Conservation (phyloP, 1,140 invertebrate genomes). For the Diabrotica undecimpunctata region DNA sequence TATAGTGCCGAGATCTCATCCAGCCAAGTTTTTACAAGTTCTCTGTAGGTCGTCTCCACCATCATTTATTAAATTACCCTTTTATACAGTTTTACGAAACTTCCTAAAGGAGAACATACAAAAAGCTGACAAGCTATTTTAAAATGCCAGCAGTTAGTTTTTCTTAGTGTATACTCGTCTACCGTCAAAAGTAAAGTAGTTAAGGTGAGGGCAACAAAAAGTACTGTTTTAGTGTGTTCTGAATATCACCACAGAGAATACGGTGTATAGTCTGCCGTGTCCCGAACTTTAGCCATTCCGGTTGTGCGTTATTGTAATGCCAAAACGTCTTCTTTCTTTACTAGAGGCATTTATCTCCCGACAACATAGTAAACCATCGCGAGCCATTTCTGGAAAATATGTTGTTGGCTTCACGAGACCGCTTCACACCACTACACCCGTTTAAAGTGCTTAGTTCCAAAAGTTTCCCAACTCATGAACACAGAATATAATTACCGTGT, state of each 20-base stretch:
- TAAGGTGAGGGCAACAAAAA: not conserved
- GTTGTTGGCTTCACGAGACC: slow-evolving; percentile 5
- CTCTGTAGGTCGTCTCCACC: too few relatives aligned
- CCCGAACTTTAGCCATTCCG: slow-evolving; percentile 42
- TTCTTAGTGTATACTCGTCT: not conserved
- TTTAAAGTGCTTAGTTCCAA: slow-evolving; percentile 5
- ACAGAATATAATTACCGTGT: slow-evolving; percentile 9
- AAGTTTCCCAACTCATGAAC: slow-evolving; percentile 14
- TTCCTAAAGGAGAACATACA: slow-evolving; percentile 5
- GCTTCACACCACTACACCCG: slow-evolving; percentile 7
- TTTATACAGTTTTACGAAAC: too few relatives aligned
- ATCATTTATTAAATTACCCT: too few relatives aligned
- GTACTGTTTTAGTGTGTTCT: slow-evolving; percentile 2
- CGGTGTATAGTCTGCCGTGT: slow-evolving; percentile 32
- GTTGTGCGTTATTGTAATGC: slow-evolving; percentile 39
- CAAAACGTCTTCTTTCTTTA: slow-evolving; percentile 39
- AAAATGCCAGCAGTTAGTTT: slow-evolving; percentile 4
- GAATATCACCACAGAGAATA: slow-evolving; percentile 1
- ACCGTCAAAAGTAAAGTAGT: not conserved
- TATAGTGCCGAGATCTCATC: too few relatives aligned
- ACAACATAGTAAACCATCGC: slow-evolving; percentile 28
- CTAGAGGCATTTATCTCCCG: slow-evolving; percentile 33
- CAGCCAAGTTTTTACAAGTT: too few relatives aligned
- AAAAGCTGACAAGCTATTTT: not conserved
- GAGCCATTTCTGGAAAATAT: slow-evolving; percentile 25